Evolutionary conservation across 2,888 invertebrate genomes (phyloP).

Genomic region (Xanthorhoe spadicearia): DNA sequence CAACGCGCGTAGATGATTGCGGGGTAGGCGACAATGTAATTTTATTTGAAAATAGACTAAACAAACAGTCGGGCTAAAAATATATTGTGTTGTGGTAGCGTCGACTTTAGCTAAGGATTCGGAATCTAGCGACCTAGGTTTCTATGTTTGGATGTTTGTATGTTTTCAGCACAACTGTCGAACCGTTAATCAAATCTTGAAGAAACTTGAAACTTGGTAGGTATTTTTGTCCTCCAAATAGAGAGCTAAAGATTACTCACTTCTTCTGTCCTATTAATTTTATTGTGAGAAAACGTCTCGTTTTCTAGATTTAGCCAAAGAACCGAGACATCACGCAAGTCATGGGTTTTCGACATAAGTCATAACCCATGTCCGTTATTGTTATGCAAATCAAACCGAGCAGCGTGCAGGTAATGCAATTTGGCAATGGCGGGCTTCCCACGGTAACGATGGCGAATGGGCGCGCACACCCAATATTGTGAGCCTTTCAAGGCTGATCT

Average conservation of each 20-base stretch:
- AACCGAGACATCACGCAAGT: slow-evolving; percentile 2
- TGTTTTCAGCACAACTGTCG: no score
- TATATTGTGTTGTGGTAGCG: neutral
- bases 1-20: slow-evolving; percentile 21
- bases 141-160: no score
- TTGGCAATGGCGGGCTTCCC: slow-evolving; percentile 20
- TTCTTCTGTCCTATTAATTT: neutral
- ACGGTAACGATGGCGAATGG: slow-evolving; percentile 8
- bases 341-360: slow-evolving; percentile 5
- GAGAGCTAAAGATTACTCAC: no score
- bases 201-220: no score
- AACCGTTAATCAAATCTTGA: no score
- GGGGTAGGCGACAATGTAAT: slow-evolving; percentile 21
- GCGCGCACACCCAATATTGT: slow-evolving; percentile 11
- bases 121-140: neutral
- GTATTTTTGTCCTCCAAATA: no score
- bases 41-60: slow-evolving; percentile 9
- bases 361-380: slow-evolving; percentile 9
- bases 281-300: neutral
- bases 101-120: no score
- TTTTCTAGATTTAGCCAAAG: neutral
- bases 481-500: slow-evolving; percentile 11
- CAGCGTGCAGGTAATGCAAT: slow-evolving; percentile 15
- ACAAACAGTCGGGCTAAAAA: slow-evolving; percentile 1
- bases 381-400: slow-evolving; percentile 27